phyloP scores from a whole-genome alignment of 64 coral and sea anemone genomes.

The Cladopsammia gracilis region DNA sequence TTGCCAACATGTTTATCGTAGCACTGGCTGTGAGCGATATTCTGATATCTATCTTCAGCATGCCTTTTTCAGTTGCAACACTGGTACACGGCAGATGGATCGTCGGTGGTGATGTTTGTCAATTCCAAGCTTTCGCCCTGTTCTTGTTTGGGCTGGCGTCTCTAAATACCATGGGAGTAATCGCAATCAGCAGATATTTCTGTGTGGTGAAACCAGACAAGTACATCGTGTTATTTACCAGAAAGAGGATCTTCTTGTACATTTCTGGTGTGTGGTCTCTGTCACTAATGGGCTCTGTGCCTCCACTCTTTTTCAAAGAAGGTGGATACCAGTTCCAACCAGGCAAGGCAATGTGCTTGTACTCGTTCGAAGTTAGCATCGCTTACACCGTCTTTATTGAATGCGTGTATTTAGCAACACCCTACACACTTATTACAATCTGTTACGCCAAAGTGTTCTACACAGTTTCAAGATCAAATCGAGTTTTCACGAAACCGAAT shows the following conservation, averaged over 20 bases:
- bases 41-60: constrained; percentile 43
- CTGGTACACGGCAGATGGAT: constrained; percentile 62
- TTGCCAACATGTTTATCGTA: constrained; percentile 54
- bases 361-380: constrained; percentile 28
- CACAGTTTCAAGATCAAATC: constrained; percentile 13
- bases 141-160: constrained; percentile 53
- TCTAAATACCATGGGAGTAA: constrained; percentile 60
- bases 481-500: constrained; percentile 21
- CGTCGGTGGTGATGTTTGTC: constrained; percentile 46
- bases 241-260: constrained; percentile 24
- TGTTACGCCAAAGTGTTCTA: constrained; percentile 52
- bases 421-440: constrained; percentile 20
- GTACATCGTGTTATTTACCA: constrained; percentile 33
- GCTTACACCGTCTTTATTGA: constrained; percentile 50
- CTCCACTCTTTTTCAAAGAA: constrained; percentile 29
- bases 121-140: constrained; percentile 50
- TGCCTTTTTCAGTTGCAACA: constrained; percentile 67
- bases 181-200: constrained; percentile 68
- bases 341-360: constrained; percentile 65
- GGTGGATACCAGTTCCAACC: constrained; percentile 40
- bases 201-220: constrained; percentile 66
- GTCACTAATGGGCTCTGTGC: constrained; percentile 15
- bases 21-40: constrained; percentile 55
- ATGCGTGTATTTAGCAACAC: constrained; percentile 24
- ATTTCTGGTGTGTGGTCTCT: constrained; percentile 42